phyloP scores from a whole-genome alignment of 1,140 invertebrate genomes.

The Brachionus plicatilis region DNA sequence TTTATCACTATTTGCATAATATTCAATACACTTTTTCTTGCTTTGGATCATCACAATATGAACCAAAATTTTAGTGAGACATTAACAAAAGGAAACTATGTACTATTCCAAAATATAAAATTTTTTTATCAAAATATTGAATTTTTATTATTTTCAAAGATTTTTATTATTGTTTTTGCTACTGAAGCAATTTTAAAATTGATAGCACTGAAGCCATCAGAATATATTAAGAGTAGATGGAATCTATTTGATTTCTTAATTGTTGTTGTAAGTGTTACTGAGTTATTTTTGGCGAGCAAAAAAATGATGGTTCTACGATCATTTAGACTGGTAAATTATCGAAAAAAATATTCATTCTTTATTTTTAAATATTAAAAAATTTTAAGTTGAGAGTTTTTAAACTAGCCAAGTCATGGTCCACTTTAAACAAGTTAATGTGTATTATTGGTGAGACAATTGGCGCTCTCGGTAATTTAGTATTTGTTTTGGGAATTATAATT shows the following conservation, averaged over 20 bases:
- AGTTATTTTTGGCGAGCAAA: conserved; percentile 79
- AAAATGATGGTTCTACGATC: conserved; percentile 92
- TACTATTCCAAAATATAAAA: not conserved
- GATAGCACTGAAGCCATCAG: conserved; percentile 92
- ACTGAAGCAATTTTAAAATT: conserved; percentile 90
- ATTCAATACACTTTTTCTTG: conserved; percentile 96
- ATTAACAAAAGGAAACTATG: conserved; percentile 59
- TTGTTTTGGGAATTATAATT: conserved; percentile 94
- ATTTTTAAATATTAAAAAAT: too few species aligned
- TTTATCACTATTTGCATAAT: conserved; percentile 91
- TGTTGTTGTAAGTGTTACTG: conserved; percentile 85
- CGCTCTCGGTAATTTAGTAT: conserved; percentile 92
- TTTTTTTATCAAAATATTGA: conserved; percentile 63
- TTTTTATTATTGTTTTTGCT: conserved; percentile 83
- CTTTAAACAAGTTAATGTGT: conserved; percentile 92
- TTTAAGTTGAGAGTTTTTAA: conserved; percentile 92
- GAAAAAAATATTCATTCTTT: conserved; percentile 43
- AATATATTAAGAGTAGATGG: conserved; percentile 98
- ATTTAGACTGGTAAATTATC: conserved; percentile 68
- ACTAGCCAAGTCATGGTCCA: conserved; percentile 97
- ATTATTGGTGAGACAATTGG: conserved; percentile 97
- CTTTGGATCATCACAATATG: conserved; percentile 80
- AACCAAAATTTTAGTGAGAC: not conserved
- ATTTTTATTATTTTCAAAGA: conserved; percentile 81
- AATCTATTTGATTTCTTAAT: conserved; percentile 99